phyloP scores from a whole-genome alignment of 2,888 invertebrate genomes.

The Dascillus cervinus region DNA sequence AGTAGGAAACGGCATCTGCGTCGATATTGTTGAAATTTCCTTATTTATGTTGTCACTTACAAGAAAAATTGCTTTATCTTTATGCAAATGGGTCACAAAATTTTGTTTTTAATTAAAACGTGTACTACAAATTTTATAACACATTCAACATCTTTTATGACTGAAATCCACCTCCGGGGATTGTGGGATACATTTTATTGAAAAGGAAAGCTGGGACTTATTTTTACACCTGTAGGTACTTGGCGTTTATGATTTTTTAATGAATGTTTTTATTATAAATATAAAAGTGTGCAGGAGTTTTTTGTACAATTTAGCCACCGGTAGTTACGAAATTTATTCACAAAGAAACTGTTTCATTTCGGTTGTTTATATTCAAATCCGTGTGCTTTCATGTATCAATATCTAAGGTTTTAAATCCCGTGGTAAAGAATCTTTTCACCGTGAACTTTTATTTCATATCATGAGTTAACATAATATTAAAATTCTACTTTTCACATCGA shows the following conservation, averaged over 20 bases:
- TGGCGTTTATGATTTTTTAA: neutral
- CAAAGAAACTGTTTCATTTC: too few relatives aligned
- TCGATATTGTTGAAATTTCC: too few relatives aligned
- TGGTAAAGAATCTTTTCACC: slow-evolving; percentile 10
- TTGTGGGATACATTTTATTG: neutral
- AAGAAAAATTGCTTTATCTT: slow-evolving; percentile 7
- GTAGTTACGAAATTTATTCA: too few relatives aligned
- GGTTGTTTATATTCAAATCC: slow-evolving; percentile 5
- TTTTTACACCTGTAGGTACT: neutral
- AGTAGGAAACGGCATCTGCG: too few relatives aligned
- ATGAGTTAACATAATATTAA: slow-evolving; percentile 27
- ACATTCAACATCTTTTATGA: slow-evolving; percentile 9
- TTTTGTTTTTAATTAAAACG: slow-evolving; percentile 15
- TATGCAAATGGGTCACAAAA: slow-evolving; percentile 16
- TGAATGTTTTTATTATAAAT: too few relatives aligned
- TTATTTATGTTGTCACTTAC: too few relatives aligned
- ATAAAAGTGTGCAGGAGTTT: too few relatives aligned
- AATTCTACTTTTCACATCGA: slow-evolving; percentile 36
- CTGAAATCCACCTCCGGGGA: slow-evolving; percentile 5
- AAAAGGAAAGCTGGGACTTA: neutral
- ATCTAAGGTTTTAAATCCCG: too few relatives aligned
- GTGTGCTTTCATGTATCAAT: too few relatives aligned
- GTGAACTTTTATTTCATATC: slow-evolving; percentile 18
- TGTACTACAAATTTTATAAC: slow-evolving; percentile 14
- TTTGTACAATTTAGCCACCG: too few relatives aligned